Base-by-base conservation (phyloP, 2,797 vertebrate genomes). In the Varecia variegata region DNA sequence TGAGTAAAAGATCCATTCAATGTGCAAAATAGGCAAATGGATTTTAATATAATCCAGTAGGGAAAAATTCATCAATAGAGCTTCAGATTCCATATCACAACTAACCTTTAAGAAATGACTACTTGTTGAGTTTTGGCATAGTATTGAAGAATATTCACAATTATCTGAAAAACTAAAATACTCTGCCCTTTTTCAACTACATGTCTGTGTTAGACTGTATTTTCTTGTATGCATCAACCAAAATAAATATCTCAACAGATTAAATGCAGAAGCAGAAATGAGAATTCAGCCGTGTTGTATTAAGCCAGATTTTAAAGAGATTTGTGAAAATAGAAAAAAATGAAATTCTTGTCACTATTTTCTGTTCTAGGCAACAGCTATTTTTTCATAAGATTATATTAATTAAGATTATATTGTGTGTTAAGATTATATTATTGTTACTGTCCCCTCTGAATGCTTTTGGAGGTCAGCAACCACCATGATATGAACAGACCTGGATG, bases 221-320 rank as follows among this genome's bases (percentile, higher is more conserved):
- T 88, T 89, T 85, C 71, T 67, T 96, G 35, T 58, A 35, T 27
- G 14, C 30, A 82, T 80, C 74, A 88, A 93, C 40, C 40, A 76
- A 88, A 94, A 88, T 35, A 97, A 92, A 73, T 40, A 88, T 81
- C 58, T 95, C 40, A 76, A 27, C 50, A 68, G 73, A 62, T 32
- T 38, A 88, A 88, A 79, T 43, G 32, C 45, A 79, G 89, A 94
- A 13, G 35, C n/a, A 88, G 80, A 88, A 52, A 85, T 67, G 83
- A 95, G 38, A 95, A 82, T 54, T 88, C n/a, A 71, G 50, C 47
- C 77, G 14, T 52, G 67, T 77, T 84, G 43, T 83, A 9, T 92
- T 73, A 70, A 87, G 68, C 5, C 56, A 71, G 45, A 58, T 65
- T 3, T 38, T 52, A 54, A 71, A 76, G 71, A 94, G 68, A 50